Percentiles rank a stretch among this genome's conserved stretches.
These are phyloP conservation scores for Strongylocentrotus purpuratus DNA, from an alignment of 35 echinoderm and acorn worm genomes.

Conservation along the genomic window DNA sequence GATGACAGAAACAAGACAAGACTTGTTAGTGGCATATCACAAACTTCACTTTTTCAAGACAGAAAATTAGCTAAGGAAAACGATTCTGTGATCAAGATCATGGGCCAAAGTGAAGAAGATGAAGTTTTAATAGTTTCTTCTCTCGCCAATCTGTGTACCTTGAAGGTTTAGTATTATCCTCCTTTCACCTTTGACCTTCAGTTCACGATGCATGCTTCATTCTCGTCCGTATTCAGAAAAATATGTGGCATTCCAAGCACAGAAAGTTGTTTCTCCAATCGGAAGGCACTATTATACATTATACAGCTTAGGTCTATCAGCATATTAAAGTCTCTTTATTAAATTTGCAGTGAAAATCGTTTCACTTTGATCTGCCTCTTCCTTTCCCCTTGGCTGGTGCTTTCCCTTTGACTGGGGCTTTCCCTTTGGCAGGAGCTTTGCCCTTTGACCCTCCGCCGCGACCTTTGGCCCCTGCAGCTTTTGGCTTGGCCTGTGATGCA, in stretches of 20 bases:
- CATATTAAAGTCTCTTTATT: not conserved
- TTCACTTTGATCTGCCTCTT: conserved; percentile 5
- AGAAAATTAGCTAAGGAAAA: no score
- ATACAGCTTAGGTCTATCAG: not conserved
- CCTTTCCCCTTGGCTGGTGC: conserved; percentile 53
- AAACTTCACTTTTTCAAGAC: no score
- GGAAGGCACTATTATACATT: not conserved
- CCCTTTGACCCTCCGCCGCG: conserved; percentile 52
- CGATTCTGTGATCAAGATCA: no score
- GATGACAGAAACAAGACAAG: no score
- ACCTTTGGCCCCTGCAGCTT: not conserved
- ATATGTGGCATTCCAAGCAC: not conserved
- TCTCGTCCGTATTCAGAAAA: not conserved
- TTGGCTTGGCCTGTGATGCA: conserved; percentile 45
- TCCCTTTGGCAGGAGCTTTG: conserved; percentile 65
- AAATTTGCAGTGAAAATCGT: not conserved
- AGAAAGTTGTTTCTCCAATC: not conserved
- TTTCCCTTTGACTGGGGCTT: conserved; percentile 50
- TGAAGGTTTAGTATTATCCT: no score
- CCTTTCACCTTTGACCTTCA: no score
- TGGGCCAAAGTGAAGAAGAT: no score
- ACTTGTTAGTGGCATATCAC: no score
- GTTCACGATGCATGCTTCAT: not conserved
- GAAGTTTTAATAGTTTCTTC: no score
- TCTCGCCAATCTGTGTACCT: no score